Evolutionary conservation across 2,797 vertebrate genomes (phyloP).

Genomic region (Thripadectes ignobilis): DNA sequence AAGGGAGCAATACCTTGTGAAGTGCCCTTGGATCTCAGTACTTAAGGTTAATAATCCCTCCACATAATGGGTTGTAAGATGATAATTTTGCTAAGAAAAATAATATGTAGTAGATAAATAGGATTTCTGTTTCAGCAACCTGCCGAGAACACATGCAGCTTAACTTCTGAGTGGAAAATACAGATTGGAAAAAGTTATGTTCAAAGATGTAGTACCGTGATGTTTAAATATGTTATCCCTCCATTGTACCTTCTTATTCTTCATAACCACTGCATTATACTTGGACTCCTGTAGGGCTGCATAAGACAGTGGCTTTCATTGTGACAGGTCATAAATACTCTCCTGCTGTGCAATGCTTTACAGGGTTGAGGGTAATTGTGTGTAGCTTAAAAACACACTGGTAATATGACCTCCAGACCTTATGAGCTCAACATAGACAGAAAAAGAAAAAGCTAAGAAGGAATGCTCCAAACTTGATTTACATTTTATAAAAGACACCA

Average conservation of each 20-base stretch:
- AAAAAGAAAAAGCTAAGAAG: constrained; percentile 31
- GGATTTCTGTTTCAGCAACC: constrained; percentile 59
- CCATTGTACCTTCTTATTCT: constrained; percentile 28
- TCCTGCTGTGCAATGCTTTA: constrained; percentile 63
- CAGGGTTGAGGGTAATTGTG: constrained; percentile 73
- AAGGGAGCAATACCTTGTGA: constrained; percentile 9
- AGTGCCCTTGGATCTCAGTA: constrained; percentile 17
- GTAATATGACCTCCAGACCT: constrained; percentile 58
- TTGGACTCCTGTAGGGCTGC: constrained; percentile 43
- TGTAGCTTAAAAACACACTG: constrained; percentile 73
- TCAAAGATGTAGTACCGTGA: constrained; percentile 33
- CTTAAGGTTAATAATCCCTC: constrained; percentile 61
- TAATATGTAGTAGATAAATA: constrained; percentile 47
- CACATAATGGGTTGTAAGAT: constrained; percentile 44
- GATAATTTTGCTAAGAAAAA: constrained; percentile 70
- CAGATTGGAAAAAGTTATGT: constrained; percentile 7
- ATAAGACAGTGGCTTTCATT: constrained; percentile 61
- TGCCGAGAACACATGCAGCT: constrained; percentile 48
- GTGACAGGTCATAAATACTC: constrained; percentile 69
- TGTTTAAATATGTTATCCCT: constrained; percentile 64
- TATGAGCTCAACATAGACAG: constrained; percentile 42
- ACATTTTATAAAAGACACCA: constrained; percentile 23
- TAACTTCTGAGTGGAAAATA: constrained; percentile 60
- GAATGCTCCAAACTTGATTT: constrained; percentile 47
- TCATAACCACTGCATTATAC: constrained; percentile 52